Conservation (phyloP, 92 coral and sea anemone species). For the Micromussa lordhowensis region DNA sequence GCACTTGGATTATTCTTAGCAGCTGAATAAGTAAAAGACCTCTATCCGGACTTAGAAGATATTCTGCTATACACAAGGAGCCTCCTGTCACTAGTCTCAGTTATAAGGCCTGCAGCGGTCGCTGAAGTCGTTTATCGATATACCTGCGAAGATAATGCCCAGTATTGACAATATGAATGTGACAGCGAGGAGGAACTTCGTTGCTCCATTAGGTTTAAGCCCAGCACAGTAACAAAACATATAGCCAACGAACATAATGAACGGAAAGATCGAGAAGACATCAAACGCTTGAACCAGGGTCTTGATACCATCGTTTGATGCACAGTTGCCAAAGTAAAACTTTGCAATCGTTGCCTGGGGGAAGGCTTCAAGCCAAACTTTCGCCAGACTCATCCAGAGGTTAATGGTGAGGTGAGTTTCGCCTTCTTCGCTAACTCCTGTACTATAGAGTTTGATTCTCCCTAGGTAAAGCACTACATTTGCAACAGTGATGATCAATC, state of each 20-base stretch:
- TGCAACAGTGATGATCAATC: neutral
- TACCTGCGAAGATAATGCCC: neutral
- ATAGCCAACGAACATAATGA: neutral
- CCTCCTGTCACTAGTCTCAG: neutral
- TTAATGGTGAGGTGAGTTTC: neutral
- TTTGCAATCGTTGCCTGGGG: conserved; percentile 1
- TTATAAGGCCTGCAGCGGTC: neutral
- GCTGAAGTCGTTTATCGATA: neutral
- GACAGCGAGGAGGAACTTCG: neutral
- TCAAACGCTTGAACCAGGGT: neutral
- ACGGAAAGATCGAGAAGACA: neutral
- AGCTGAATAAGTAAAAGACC: no score
- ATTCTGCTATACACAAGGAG: no score
- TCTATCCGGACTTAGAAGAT: no score
- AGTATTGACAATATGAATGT: neutral
- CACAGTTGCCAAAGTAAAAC: conserved; percentile 13
- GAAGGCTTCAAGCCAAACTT: neutral
- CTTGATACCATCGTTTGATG: neutral
- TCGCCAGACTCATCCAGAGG: neutral
- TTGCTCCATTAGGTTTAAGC: neutral
- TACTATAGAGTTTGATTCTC: neutral
- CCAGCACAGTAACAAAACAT: neutral
- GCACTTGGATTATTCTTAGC: no score
- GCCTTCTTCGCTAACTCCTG: neutral
- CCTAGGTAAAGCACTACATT: neutral